Conservation (phyloP, 2,113 vertebrate species). For the Calypte anna region DNA sequence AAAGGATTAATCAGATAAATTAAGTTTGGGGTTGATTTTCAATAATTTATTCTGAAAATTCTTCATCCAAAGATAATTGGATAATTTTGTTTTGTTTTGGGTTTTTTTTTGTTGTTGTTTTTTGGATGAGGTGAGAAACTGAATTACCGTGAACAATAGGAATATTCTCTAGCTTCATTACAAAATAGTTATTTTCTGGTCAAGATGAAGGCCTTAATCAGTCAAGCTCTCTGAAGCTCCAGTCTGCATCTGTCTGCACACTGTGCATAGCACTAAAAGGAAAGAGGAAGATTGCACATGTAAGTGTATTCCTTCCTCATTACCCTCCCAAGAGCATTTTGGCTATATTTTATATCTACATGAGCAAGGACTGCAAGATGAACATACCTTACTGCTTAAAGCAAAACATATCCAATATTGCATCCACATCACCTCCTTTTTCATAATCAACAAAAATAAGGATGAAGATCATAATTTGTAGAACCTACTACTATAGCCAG, state of each 20-base stretch:
- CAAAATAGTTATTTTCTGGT: neutral
- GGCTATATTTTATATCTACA: constrained; percentile 20
- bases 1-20: constrained; percentile 59
- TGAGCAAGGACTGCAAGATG: neutral
- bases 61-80: constrained; percentile 60
- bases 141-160: constrained; percentile 10
- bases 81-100: neutral
- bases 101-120: neutral
- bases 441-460: neutral
- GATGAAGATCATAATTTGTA: neutral
- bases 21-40: constrained; percentile 45
- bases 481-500: neutral
- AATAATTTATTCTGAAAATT: constrained; percentile 57
- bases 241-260: neutral
- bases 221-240: neutral
- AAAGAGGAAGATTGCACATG: neutral
- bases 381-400: neutral
- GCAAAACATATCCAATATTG: neutral
- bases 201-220: neutral
- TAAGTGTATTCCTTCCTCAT: constrained; percentile 10
- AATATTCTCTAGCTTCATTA: constrained; percentile 30
- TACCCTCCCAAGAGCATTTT: constrained; percentile 12
- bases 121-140: constrained; percentile 41
- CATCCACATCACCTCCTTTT: neutral
- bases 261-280: neutral